phyloP scores from a whole-genome alignment of 2,113 vertebrate genomes.

The Limnothrissa miodon region DNA sequence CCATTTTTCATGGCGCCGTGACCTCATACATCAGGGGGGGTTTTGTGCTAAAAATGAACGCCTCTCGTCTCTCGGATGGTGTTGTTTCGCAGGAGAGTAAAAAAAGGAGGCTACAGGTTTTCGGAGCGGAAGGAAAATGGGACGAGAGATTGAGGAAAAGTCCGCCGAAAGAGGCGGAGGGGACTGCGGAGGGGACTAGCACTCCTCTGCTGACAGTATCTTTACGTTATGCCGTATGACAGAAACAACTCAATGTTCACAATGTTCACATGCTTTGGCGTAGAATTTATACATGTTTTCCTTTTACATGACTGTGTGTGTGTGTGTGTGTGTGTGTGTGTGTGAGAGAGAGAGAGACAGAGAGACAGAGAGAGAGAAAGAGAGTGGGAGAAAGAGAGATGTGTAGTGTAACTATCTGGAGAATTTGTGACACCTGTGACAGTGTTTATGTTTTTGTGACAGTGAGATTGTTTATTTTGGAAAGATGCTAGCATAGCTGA shows the following conservation, averaged over 20 bases:
- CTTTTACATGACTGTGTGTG: background rate
- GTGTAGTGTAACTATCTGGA: too few relatives aligned
- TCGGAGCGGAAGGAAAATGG: background rate
- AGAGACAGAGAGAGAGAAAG: too few relatives aligned
- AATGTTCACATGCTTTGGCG: background rate
- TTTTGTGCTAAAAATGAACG: constrained; percentile 9
- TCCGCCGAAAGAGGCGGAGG: background rate
- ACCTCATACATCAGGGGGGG: background rate
- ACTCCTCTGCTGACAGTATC: too few relatives aligned
- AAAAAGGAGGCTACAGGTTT: background rate
- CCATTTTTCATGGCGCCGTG: background rate
- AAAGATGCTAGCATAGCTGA: background rate
- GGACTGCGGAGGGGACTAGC: background rate
- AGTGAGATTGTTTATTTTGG: background rate
- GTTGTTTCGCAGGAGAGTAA: background rate
- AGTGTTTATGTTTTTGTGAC: background rate
- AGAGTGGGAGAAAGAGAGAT: too few relatives aligned
- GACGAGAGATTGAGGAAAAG: background rate
- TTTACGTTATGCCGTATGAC: background rate
- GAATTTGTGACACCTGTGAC: too few relatives aligned
- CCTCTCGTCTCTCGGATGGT: background rate
- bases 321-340: background rate
- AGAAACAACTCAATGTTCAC: background rate
- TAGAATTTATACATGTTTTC: background rate
- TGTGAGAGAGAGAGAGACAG: too few relatives aligned